Conservation (phyloP, 2,113 vertebrate species). For the Abramis brama region DNA sequence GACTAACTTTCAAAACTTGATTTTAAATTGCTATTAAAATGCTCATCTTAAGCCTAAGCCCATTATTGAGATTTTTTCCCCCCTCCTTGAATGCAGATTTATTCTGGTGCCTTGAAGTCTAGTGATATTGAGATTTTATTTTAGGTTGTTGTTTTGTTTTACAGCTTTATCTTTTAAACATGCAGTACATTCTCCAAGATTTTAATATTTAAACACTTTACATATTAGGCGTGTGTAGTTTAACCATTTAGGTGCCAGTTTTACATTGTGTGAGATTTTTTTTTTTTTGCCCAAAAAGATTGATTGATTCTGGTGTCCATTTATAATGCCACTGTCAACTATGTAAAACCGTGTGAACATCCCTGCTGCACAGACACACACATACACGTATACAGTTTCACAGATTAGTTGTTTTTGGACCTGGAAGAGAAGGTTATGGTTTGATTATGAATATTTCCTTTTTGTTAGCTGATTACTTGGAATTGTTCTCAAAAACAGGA, state of each 20-base stretch:
- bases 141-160: neutral
- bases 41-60: neutral
- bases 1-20: neutral
- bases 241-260: neutral
- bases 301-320: neutral
- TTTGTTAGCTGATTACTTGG: neutral
- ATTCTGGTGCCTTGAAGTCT: constrained; percentile 48
- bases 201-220: constrained; percentile 19
- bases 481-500: neutral
- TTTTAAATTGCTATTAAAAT: neutral
- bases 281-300: neutral
- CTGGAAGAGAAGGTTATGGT: neutral
- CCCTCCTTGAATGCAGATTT: neutral
- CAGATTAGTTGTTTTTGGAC: neutral
- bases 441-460: neutral
- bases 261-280: neutral
- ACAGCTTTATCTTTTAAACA: constrained; percentile 35
- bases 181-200: constrained; percentile 13
- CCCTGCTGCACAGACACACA: neutral
- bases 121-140: neutral
- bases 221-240: constrained; percentile 2
- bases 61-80: neutral
- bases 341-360: neutral
- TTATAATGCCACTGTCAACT: neutral
- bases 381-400: neutral